A percentile compares a stretch with the other conserved stretches of the same genome.
These are phyloP conservation scores for Bruchidius siliquastri DNA, from an alignment of 2,888 invertebrate species.

Conservation along the genomic window DNA sequence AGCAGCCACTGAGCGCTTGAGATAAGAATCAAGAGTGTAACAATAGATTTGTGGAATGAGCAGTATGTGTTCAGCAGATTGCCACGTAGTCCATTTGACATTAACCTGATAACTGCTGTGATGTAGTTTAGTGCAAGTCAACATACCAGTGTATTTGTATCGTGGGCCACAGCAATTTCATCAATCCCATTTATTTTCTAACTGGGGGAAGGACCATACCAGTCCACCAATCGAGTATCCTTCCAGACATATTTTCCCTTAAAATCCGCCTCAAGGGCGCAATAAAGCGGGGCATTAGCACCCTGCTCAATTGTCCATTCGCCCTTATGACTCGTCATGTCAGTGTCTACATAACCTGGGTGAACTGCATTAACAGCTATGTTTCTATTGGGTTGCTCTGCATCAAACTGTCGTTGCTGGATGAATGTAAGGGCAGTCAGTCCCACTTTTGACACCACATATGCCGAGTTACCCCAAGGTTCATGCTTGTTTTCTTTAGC, in stretches of 20 bases:
- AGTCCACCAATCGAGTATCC: slow-evolving; percentile 54
- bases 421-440: slow-evolving; percentile 63
- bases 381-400: slow-evolving; percentile 50
- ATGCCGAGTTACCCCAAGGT: slow-evolving; percentile 52
- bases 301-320: slow-evolving; percentile 55
- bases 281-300: slow-evolving; percentile 57
- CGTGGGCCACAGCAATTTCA: not conserved
- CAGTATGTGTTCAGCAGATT: no score
- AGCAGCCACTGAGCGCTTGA: no score
- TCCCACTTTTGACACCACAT: slow-evolving; percentile 70
- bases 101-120: no score
- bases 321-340: slow-evolving; percentile 69
- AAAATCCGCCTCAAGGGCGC: slow-evolving; percentile 59
- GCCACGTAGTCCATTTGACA: no score
- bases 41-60: no score
- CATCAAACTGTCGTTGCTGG: slow-evolving; percentile 59
- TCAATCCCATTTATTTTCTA: not conserved
- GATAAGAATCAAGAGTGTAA: no score
- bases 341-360: slow-evolving; percentile 72
- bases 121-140: no score
- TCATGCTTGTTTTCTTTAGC: slow-evolving; percentile 33
- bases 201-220: slow-evolving; percentile 40
- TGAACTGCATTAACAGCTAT: slow-evolving; percentile 67
- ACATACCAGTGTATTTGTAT: no score
- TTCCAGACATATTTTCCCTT: slow-evolving; percentile 63